These are phyloP conservation scores for Cephalopachus bancanus DNA, from an alignment of 2,797 vertebrate genomes.

Conservation along the genomic window DNA sequence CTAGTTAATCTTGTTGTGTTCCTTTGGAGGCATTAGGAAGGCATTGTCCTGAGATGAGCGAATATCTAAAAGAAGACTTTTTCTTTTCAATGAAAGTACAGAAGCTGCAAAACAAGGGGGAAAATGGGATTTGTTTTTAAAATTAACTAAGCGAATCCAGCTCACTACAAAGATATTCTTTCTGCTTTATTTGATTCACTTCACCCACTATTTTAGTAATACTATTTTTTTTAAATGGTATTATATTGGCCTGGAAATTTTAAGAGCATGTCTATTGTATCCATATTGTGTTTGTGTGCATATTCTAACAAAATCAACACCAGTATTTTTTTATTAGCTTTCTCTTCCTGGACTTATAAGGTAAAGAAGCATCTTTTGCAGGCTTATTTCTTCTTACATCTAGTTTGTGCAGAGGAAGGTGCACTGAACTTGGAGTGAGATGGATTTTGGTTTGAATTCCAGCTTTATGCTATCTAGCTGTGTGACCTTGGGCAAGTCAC, in stretches of 20 bases:
- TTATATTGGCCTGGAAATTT: slow-evolving; percentile 48
- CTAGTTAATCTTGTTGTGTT: slow-evolving; percentile 45
- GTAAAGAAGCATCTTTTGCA: background rate
- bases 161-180: slow-evolving; percentile 7
- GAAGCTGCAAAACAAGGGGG: background rate
- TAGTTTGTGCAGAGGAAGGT: slow-evolving; percentile 16
- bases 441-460: slow-evolving; percentile 20
- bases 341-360: background rate
- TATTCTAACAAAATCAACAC: background rate
- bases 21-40: slow-evolving; percentile 53
- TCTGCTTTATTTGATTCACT: slow-evolving; percentile 53
- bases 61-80: slow-evolving; percentile 63
- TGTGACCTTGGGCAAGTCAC: slow-evolving; percentile 25
- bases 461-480: background rate
- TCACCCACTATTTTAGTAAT: background rate
- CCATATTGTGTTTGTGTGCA: background rate
- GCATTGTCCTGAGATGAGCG: slow-evolving; percentile 17
- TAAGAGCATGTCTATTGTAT: background rate
- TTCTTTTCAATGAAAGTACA: slow-evolving; percentile 53
- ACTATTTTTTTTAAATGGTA: background rate
- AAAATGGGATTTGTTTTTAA: slow-evolving; percentile 45
- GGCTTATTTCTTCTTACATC: slow-evolving; percentile 8
- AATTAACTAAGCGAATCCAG: slow-evolving; percentile 23
- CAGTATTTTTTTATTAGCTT: background rate
- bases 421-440: background rate